Base-by-base conservation (phyloP, 2,888 invertebrate species). In the Synergus laeviventris region DNA sequence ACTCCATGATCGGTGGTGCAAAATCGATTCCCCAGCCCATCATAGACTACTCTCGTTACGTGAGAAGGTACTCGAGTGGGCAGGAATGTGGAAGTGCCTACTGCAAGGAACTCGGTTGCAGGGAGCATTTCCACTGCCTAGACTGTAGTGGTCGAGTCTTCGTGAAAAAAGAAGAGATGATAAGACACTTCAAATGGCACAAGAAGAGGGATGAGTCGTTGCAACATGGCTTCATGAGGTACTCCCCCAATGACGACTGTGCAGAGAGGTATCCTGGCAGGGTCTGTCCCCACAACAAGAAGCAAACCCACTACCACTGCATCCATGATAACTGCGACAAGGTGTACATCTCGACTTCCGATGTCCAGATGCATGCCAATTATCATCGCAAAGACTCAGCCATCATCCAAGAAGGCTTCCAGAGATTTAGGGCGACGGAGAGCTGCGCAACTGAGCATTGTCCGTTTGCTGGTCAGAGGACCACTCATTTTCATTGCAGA, bases 291-390 rank as follows among this genome's bases (percentile, higher is more conserved):
- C 98, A 99, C 92, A 98, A 98, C 91, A 92, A 96, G 81, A 96
- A 97, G 88, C 98, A 98, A 91, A 98, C 98, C 0, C 98, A 98
- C 91, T 99, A 99, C 91, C 99, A 99, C 91, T 99, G 99, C 91
- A 95, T 99, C 82, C 98, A 98, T 91, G 97, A 96, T 90, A 95
- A 96, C 84, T 97, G 97, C 90, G 96, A 96, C 92, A 98, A 98
- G 93, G 97, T 98, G 0, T 99, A 99, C 92, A 98, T 99, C 89
- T 98, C 98, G 86, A 99, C 99, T 4, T 98, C 98, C 73, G 99
- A 99, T 91, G 99, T 99, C 5, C 99, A 99, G 92, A 99, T 99
- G 99, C 99, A 99, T 91, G 98, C 99, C 4, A 99, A 99, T 92
- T 99, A 98, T 91, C 99, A 99, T 91, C 94, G 98, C 76, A 99